Percentiles rank a stretch among this genome's conserved stretches.
Conservation (phyloP, 2,888 invertebrate species). For the Polyploca ridens region DNA sequence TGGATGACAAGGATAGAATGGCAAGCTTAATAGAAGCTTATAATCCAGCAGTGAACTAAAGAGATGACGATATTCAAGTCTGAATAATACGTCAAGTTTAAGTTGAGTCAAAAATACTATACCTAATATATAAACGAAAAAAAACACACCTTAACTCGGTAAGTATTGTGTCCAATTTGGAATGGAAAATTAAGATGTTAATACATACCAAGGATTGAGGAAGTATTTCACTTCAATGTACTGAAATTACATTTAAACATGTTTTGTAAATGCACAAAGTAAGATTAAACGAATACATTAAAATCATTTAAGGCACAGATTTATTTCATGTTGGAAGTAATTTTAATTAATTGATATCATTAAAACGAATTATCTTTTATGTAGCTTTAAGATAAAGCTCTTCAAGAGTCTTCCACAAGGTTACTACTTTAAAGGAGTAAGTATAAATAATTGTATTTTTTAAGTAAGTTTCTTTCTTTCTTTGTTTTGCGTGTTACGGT, state of each 20-base stretch:
- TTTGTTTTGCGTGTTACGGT: too few relatives aligned
- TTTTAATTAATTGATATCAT: slow-evolving; percentile 1
- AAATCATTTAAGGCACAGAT: not conserved
- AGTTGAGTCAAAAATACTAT: too few relatives aligned
- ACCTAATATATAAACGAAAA: too few relatives aligned
- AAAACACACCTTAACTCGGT: too few relatives aligned
- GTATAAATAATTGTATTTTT: too few relatives aligned
- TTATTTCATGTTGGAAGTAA: not conserved
- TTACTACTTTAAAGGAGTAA: not conserved
- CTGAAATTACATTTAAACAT: not conserved
- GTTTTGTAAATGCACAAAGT: slow-evolving; percentile 9
- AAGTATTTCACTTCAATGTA: slow-evolving; percentile 14
- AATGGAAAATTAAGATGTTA: slow-evolving; percentile 10
- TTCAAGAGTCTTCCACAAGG: not conserved
- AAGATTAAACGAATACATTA: not conserved
- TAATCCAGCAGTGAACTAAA: too few relatives aligned
- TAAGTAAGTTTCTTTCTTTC: too few relatives aligned
- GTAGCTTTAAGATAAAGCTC: not conserved
- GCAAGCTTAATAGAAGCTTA: too few relatives aligned
- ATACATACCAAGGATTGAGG: slow-evolving; percentile 16
- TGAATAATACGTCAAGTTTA: too few relatives aligned
- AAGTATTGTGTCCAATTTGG: not conserved
- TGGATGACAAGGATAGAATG: too few relatives aligned
- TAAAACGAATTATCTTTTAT: not conserved
- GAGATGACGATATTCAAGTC: too few relatives aligned